Evolutionary conservation across 2,113 vertebrate species (phyloP), one percentile per base, ranked within the genome.

Genomic region (Meleagris gallopavo): DNA sequence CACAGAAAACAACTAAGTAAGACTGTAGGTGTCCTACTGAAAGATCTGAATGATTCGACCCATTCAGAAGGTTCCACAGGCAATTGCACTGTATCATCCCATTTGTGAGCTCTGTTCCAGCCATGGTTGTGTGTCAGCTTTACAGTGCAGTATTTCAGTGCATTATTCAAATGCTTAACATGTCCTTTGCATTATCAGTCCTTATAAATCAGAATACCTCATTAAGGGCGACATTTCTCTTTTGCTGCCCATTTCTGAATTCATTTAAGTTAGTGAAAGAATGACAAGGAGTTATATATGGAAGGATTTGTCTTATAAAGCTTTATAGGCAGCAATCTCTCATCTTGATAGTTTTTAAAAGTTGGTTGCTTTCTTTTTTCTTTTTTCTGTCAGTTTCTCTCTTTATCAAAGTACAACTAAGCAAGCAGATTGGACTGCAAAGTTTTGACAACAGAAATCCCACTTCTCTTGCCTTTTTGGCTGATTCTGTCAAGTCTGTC

Each of bases 261-360:
- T 85, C 4, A 3, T 85, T 74, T 58, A 55, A 74, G 25, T 30
- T 9, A 71, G 40, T 60, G 38, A 77, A 71, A 70, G 71, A 55
- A 54, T 55, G 60, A 52, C 58, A 48, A 69, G 30, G 55, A 86
- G 55, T 77, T 83, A 27, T 2, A 54, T 32, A 91, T 70, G 5
- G 65, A 54, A 88, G 67, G 75, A 88, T 89, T 93, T 88, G 41
- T 77, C 50, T 67, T 69, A 66, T 86, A 80, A 52, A 83, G 80
- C 65, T 84, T 72, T 78, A 70, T 66, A 86, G 92, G 62, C 60
- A 94, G 80, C 61, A 94, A 61, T 75, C 40, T 36, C 45, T 92
- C 83, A 84, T 82, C 76, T 58, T 90, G 61, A 75, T 81, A 55
- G 30, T 64, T 93, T 87, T 89, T 88, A 94, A 88, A 55, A 94